These are phyloP conservation scores for Bactericera cockerelli DNA, from an alignment of 1,140 invertebrate species.

Conservation along the genomic window DNA sequence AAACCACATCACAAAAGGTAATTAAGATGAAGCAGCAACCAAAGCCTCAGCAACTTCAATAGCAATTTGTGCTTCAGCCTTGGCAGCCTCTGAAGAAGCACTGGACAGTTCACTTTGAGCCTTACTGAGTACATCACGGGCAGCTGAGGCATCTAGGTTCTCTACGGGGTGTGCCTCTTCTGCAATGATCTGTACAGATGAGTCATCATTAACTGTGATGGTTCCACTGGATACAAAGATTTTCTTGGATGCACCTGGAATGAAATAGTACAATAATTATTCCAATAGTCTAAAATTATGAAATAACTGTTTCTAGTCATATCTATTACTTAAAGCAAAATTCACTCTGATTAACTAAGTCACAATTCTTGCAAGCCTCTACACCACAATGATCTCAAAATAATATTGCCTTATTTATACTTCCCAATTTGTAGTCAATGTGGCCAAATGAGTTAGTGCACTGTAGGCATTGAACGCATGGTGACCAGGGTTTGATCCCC, in stretches of 20 bases:
- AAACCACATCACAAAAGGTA: not conserved
- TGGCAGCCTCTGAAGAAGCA: constrained; percentile 65
- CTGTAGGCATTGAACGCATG: no score
- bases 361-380: no score
- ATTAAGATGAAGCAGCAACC: constrained; percentile 61
- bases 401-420: no score
- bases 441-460: no score
- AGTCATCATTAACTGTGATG: constrained; percentile 95
- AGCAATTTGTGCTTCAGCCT: constrained; percentile 84
- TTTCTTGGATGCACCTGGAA: constrained; percentile 43
- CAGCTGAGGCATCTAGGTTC: constrained; percentile 60
- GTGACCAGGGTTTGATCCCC: no score
- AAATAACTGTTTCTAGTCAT: no score
- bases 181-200: constrained; percentile 91
- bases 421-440: no score
- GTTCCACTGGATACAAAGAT: constrained; percentile 96
- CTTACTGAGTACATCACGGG: constrained; percentile 66
- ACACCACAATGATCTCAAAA: no score
- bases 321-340: no score
- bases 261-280: not conserved
- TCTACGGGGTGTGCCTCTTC: constrained; percentile 90
- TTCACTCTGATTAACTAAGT: no score
- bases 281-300: no score
- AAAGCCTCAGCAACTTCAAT: constrained; percentile 90
- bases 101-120: constrained; percentile 67